Evolutionary conservation across 2,888 invertebrate species (phyloP).

Genomic region (Pollenia griseotomentosa): DNA sequence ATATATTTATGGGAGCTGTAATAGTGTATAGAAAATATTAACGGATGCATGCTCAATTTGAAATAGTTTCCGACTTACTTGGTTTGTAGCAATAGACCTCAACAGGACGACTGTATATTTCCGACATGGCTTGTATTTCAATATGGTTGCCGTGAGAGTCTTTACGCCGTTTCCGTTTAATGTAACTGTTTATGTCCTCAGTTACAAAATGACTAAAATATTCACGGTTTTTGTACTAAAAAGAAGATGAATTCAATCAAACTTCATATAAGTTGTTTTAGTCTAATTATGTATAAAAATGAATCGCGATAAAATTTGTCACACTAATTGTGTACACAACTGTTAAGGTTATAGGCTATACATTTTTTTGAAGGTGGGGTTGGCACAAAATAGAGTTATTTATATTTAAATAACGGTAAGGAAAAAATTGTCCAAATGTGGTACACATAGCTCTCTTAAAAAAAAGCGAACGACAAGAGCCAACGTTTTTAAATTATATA

Average conservation of each 20-base stretch:
- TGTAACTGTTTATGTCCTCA: slow-evolving; percentile 93
- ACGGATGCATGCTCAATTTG: not conserved
- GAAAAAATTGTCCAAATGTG: too few species aligned
- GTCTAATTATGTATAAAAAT: too few species aligned
- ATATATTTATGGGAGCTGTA: slow-evolving; percentile 93
- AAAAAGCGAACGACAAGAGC: too few species aligned
- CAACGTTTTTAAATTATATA: too few species aligned
- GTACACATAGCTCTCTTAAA: too few species aligned
- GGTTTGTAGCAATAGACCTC: slow-evolving; percentile 88
- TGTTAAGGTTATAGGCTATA: too few species aligned
- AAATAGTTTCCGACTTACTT: slow-evolving; percentile 76
- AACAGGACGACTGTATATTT: slow-evolving; percentile 94
- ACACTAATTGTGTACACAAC: too few species aligned
- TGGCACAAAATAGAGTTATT: too few species aligned
- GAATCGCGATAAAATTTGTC: too few species aligned
- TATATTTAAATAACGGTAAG: too few species aligned
- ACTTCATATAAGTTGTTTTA: too few species aligned
- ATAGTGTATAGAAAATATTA: slow-evolving; percentile 1
- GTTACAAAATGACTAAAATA: slow-evolving; percentile 95
- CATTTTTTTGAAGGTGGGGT: too few species aligned
- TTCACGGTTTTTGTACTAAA: slow-evolving; percentile 92
- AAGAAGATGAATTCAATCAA: not conserved
- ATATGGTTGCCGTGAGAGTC: slow-evolving; percentile 95
- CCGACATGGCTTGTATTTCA: slow-evolving; percentile 95
- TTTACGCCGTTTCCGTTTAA: slow-evolving; percentile 91